Evolutionary conservation across 2,113 vertebrate species (phyloP).

Genomic region (Stercorarius parasiticus): DNA sequence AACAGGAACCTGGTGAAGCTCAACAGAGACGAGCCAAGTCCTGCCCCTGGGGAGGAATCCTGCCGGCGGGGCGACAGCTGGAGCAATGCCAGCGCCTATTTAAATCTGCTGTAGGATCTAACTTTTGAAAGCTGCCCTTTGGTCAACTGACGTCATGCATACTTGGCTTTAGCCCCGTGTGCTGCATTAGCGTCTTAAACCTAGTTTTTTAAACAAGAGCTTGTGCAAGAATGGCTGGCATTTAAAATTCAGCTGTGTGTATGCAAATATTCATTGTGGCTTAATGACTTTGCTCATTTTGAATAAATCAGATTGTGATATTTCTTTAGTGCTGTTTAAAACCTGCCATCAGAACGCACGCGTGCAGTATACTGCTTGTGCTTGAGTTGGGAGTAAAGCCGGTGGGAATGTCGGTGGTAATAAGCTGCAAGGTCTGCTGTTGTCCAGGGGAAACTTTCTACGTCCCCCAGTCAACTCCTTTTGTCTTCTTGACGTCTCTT

Average conservation of each 20-base stretch:
- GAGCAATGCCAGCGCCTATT: rapidly evolving
- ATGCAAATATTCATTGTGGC: neutral
- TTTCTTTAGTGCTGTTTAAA: neutral
- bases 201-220: rapidly evolving
- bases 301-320: neutral
- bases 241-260: neutral
- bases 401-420: neutral
- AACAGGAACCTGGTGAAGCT: neutral
- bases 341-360: neutral
- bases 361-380: rapidly evolving
- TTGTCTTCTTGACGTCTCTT: neutral
- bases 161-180: neutral
- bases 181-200: neutral
- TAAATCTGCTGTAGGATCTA: neutral
- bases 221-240: neutral
- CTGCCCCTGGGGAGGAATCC: neutral
- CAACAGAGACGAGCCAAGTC: neutral
- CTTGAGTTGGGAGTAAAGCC: neutral
- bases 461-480: neutral
- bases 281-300: neutral
- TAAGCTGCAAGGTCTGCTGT: neutral
- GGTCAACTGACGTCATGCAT: rapidly evolving
- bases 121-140: neutral
- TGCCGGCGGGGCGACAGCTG: neutral
- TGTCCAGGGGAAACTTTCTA: neutral